These are phyloP conservation scores for Apistogramma diplotaenia DNA, from an alignment of 2,113 vertebrate species.

Conservation along the genomic window DNA sequence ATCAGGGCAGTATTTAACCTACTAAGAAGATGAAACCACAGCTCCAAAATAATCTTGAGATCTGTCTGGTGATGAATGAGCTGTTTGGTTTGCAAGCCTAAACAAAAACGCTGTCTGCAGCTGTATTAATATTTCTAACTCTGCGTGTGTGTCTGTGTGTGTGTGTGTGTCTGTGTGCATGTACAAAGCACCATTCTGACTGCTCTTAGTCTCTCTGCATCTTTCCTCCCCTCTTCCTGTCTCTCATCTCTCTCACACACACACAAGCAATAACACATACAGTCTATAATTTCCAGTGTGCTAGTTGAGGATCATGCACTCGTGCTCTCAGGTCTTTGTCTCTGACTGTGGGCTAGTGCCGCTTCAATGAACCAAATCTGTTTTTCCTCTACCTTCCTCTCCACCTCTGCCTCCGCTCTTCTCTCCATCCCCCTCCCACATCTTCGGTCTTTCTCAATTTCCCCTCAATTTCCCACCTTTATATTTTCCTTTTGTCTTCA, in stretches of 20 bases:
- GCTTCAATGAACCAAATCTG: constrained; percentile 68
- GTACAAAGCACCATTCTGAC: background rate
- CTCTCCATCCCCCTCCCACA: background rate
- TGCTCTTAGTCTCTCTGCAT: background rate
- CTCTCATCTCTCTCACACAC: background rate
- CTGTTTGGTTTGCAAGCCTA: constrained; percentile 8
- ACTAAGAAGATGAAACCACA: constrained; percentile 24
- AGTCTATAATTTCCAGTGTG: constrained; percentile 49
- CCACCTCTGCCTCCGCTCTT: background rate
- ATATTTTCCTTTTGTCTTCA: constrained; percentile 55
- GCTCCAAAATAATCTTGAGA: constrained; percentile 33
- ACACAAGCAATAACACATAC: constrained; percentile 14
- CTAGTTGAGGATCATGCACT: constrained; percentile 59
- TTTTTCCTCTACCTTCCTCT: constrained; percentile 29
- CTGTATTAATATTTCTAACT: background rate
- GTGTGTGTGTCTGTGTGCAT: background rate
- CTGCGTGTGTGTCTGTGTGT: background rate
- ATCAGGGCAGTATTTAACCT: constrained; percentile 23
- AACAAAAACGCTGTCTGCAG: background rate
- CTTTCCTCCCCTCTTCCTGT: background rate
- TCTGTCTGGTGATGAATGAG: constrained; percentile 41
- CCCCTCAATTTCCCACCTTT: constrained; percentile 55
- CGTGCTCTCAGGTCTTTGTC: constrained; percentile 61
- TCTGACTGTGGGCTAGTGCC: constrained; percentile 55
- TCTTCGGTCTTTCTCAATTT: constrained; percentile 36